Evolutionary conservation across 2,113 vertebrate species (phyloP), one percentile per base, ranked within the genome.

Genomic region (Hiodon alosoides): DNA sequence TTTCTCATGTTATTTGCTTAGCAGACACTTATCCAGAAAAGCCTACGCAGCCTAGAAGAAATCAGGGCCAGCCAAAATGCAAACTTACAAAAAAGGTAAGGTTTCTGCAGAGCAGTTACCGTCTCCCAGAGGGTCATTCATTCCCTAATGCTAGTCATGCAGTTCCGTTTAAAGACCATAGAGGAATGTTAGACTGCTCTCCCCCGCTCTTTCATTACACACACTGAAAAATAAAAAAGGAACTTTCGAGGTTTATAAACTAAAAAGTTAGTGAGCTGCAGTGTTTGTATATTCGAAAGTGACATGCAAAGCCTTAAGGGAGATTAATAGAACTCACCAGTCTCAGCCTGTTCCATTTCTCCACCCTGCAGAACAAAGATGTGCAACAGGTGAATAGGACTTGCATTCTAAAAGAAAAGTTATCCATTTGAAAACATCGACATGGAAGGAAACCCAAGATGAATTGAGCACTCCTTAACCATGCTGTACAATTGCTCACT

Each of bases 291-390:
- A 31, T 31, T 31, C 31, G 31, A 31, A 31, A 31, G 31, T 31
- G 31, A 31, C 31, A 31, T 31, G 31, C 31, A 31, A 31, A 31
- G 31, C 31, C 31, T 31, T 31, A 31, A 31, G 59, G 77, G 71
- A 61, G n/a, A 50, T n/a, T 1, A 65, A 61, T 69, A 58, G 75
- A 5, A 83, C 90, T 90, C 72, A 91, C 91, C 91, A 77, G 89
- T 76, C 46, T 77, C 85, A n/a, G 77, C 81, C 79, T 78, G 80
- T 67, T 91, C 86, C 51, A 87, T 75, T 66, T 87, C 87, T 58
- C 86, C 83, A 59, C 72, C 84, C 91, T 93, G 66, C 7, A 83
- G 82, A 9, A 72, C 72, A 83, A 85, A 83, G 71, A 0, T 8
- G 7, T 8, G 7, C 9, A 59, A 82, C 58, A 71, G 46, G 5